Conservation (phyloP, 2,888 invertebrate genomes). For the Pandemis heparana region DNA sequence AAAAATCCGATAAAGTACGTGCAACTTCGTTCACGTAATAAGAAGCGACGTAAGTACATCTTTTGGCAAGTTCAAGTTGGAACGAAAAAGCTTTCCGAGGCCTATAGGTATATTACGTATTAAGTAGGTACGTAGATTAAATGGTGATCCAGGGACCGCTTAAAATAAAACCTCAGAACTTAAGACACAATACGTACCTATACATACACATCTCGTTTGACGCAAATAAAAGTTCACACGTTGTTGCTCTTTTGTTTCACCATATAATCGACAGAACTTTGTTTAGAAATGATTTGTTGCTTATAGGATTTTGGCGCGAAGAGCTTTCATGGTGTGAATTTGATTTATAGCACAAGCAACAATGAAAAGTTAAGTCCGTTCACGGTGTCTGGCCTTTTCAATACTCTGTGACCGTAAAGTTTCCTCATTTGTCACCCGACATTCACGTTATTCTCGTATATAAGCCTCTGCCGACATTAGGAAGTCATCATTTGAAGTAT, state of each 20-base stretch:
- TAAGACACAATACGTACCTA: too few relatives aligned
- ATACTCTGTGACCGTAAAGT: constrained; percentile 32
- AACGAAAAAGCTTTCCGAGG: background rate
- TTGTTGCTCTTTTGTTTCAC: background rate
- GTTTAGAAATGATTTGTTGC: background rate
- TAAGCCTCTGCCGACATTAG: constrained; percentile 16
- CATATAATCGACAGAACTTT: background rate
- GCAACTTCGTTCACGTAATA: background rate
- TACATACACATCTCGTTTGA: background rate
- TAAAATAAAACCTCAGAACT: background rate
- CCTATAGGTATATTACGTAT: background rate
- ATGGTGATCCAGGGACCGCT: background rate
- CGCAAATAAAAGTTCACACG: background rate
- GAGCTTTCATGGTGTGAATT: background rate
- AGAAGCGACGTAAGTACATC: background rate
- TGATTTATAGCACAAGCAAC: constrained; percentile 27
- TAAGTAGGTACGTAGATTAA: background rate
- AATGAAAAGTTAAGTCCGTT: constrained; percentile 30
- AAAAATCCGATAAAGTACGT: constrained; percentile 2
- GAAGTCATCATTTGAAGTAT: constrained; percentile 15
- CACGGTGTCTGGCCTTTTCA: constrained; percentile 19
- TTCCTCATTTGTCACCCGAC: constrained; percentile 34
- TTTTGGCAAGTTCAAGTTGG: background rate
- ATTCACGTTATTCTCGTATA: constrained; percentile 9
- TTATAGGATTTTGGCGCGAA: constrained; percentile 3